Conservation (phyloP, 1,140 invertebrate species). For the Hyles euphorbiae region DNA sequence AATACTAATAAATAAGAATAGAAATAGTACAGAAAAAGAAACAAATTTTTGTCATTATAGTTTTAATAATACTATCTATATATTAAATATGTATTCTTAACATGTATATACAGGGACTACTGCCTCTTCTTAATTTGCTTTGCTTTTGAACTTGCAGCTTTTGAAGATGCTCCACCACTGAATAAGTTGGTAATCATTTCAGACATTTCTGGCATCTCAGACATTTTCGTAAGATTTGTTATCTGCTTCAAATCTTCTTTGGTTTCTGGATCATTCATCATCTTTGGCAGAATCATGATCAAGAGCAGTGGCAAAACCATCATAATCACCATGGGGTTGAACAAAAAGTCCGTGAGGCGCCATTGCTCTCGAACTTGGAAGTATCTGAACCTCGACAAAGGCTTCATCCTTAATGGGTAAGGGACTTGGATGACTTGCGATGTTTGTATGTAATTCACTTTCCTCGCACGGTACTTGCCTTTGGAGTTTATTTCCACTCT, state of each 20-base stretch:
- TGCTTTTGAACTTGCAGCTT: constrained; percentile 78
- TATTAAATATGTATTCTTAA: no score
- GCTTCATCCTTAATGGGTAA: constrained; percentile 93
- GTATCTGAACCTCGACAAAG: constrained; percentile 88
- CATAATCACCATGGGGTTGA: constrained; percentile 98
- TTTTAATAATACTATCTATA: no score
- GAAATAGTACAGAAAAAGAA: no score
- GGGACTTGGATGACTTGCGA: constrained; percentile 90
- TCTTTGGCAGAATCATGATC: constrained; percentile 95
- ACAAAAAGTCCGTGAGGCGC: constrained; percentile 93
- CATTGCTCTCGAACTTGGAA: constrained; percentile 97
- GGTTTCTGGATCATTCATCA: constrained; percentile 98
- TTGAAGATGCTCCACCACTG: constrained; percentile 75
- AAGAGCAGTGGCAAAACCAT: constrained; percentile 95
- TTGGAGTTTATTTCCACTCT: constrained; percentile 97
- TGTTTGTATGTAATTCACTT: constrained; percentile 96
- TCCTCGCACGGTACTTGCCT: constrained; percentile 96
- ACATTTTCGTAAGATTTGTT: constrained; percentile 85
- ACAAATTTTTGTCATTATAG: no score
- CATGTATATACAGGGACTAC: constrained; percentile 32
- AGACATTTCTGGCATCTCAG: constrained; percentile 92
- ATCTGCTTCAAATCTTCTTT: constrained; percentile 95
- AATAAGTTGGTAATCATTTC: constrained; percentile 91
- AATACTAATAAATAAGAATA: no score
- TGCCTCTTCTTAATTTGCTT: constrained; percentile 84